Evolutionary conservation across 2,888 invertebrate genomes (phyloP).

Genomic region (Crepidodera aurea): DNA sequence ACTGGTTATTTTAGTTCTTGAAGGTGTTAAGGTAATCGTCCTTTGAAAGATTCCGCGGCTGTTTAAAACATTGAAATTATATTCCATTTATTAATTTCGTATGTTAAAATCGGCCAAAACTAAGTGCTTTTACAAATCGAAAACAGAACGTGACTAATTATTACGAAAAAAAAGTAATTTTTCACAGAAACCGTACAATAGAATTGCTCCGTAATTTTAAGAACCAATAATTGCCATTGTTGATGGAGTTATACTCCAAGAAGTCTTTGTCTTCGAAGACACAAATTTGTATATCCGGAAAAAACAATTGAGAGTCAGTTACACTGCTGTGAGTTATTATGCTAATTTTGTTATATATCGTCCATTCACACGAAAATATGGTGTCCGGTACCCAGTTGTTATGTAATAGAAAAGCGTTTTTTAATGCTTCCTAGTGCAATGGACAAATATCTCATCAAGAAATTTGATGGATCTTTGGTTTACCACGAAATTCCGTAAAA

Average conservation of each 20-base stretch:
- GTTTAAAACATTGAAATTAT: too few relatives aligned
- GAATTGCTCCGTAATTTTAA: constrained; percentile 22
- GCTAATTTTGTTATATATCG: constrained; percentile 5
- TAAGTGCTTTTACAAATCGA: not conserved
- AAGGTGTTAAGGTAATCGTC: too few relatives aligned
- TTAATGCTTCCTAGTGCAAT: too few relatives aligned
- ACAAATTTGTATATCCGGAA: constrained; percentile 22
- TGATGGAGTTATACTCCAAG: constrained; percentile 3
- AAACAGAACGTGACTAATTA: not conserved
- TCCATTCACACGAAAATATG: not conserved
- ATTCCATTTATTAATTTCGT: too few relatives aligned
- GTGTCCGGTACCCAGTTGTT: not conserved
- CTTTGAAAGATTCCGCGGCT: too few relatives aligned
- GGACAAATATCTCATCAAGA: too few relatives aligned
- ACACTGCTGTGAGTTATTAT: not conserved
- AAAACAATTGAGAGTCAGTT: constrained; percentile 21
- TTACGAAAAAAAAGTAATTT: not conserved
- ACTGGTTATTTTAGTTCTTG: too few relatives aligned
- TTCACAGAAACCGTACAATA: constrained; percentile 22
- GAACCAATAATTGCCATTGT: constrained; percentile 18
- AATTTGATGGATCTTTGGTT: too few relatives aligned
- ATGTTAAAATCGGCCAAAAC: not conserved
- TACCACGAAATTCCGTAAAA: too few relatives aligned
- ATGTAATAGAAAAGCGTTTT: not conserved
- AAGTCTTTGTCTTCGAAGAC: constrained; percentile 21